Base-by-base conservation (phyloP, 1,140 invertebrate species). In the Cotesia vestalis region DNA sequence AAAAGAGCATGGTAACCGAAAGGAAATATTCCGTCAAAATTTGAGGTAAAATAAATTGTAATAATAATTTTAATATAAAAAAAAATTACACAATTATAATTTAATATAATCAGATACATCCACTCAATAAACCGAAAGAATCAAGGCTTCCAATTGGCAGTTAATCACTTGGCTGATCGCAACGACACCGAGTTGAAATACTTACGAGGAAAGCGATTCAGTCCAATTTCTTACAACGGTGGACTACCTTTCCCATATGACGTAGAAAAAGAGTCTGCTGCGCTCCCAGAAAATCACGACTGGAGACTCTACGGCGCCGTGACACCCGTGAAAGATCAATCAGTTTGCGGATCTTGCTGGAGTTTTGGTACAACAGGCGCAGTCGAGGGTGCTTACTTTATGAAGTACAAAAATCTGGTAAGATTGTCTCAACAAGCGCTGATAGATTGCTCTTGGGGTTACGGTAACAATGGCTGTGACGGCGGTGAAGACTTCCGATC, bases 291-390 rank as follows among this genome's bases (percentile, higher is more conserved):
- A 2, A 90, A 88, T 77, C 88, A 93, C 73, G 96, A 98, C 87
- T 98, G 97, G 97, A 91, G 96, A 78, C 83, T 98, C 1, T 92
- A 90, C 81, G 96, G 95, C 40, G 97, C 96, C 76, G 96, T 98
- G 1, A 98, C 95, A 1, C 96, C 96, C 0, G 94, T 98, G 0
- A 98, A 97, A 90, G 95, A 98, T 90, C 96, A 98, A 88, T 96
- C 94, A 0, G 94, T 98, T 66, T 99, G 97, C 88, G 97, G 97
- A 2, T 97, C 95, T 8, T 99, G 97, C 81, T 98, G 96, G 96
- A 95, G 94, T 80, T 98, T 98, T 88, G 96, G 96, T 52, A 97
- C 96, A 0, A 93, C 95, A 72, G 97, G 97, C 14, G 90, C 96
- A 0, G 91, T 99, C 66, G 97, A 99, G 88, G 96, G 97, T 6